Percentiles rank a stretch among this genome's conserved stretches.
These are phyloP conservation scores for Hydra vulgaris DNA, from an alignment of 30 jellyfish, hydroid and myxozoan genomes.

Conservation along the genomic window DNA sequence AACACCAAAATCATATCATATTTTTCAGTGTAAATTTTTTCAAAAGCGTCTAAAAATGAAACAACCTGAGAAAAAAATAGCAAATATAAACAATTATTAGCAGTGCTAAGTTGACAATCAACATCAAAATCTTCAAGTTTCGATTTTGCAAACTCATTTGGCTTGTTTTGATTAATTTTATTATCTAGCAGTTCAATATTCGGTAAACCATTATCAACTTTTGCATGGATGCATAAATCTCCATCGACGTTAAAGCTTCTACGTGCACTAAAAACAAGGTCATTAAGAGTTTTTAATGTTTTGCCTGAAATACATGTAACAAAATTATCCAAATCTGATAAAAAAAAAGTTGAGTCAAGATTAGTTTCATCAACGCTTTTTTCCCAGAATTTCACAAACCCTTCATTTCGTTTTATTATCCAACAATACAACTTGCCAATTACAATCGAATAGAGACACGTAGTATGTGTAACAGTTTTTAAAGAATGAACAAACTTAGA, in stretches of 20 bases:
- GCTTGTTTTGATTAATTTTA: neutral
- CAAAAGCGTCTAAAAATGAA: conserved; percentile 22
- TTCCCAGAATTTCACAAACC: conserved; percentile 63
- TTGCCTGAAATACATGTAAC: conserved; percentile 23
- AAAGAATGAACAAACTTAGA: conserved; percentile 36
- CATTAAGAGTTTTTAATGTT: conserved; percentile 40
- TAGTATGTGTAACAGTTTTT: conserved; percentile 30
- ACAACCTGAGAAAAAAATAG: conserved; percentile 68
- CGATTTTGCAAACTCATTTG: neutral
- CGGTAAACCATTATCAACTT: conserved; percentile 55
- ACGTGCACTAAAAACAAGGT: conserved; percentile 43
- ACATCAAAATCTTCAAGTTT: neutral
- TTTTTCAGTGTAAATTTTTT: conserved; percentile 2
- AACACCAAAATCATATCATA: conserved; percentile 44
- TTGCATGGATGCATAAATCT: conserved; percentile 30
- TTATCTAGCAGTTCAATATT: conserved; percentile 65
- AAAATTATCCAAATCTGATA: conserved; percentile 62
- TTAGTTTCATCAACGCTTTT: conserved; percentile 51
- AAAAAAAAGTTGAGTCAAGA: conserved; percentile 45
- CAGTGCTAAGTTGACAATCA: conserved; percentile 56
- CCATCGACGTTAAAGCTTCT: conserved; percentile 65
- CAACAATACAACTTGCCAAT: conserved; percentile 74
- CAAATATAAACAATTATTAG: conserved; percentile 31
- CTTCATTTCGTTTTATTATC: conserved; percentile 74
- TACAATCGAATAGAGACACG: conserved; percentile 55